Base-by-base conservation (phyloP, 2,888 invertebrate species). In the Mythimna albipuncta region DNA sequence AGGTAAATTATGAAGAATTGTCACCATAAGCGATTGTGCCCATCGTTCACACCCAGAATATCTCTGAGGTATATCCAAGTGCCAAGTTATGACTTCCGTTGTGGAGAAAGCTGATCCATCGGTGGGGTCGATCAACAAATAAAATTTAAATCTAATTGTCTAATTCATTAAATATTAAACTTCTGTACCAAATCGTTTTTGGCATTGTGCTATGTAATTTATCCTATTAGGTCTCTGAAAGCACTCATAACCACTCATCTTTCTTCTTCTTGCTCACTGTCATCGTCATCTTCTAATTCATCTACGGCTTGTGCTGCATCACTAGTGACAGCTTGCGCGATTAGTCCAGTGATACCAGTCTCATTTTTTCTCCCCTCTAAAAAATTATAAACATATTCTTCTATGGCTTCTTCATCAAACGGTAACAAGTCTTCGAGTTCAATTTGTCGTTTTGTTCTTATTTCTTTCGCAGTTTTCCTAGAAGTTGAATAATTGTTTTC, bases 401-500 rank as follows among this genome's bases (percentile, higher is more conserved):
- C 96, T 63, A 96, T 89, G 21, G 90, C 91, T 67, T 96, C 96
- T 83, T 94, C 95, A 72, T 94, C 94, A 59, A 96, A 93, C 6
- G 96, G 94, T 65, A 96, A 80, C 70, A 96, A 87, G 75, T 96
- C 94, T 85, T 94, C 95, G n/a, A 96, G 81, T 69, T 92, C 91
- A 47, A 95, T 89, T 85, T 96, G 94, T 67, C 96, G 89, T 81
- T 91, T 95, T 6, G 71, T 82, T 47, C 94, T 89, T n/a, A 87
- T 90, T 64, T 85, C 85, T 66, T 87, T 84, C 7, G 64, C 75
- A 41, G 76, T 83, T 79, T 88, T 89, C 62, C 84, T 89, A 32
- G 78, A 68, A 35, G 82, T 79, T 38, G 89, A 81, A 85, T 96
- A 94, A 78, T 90, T 83, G 74, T 94, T 94, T 81, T 94, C 94